Conservation (phyloP, 2,113 vertebrate species). For the Chrysochloris asiatica region DNA sequence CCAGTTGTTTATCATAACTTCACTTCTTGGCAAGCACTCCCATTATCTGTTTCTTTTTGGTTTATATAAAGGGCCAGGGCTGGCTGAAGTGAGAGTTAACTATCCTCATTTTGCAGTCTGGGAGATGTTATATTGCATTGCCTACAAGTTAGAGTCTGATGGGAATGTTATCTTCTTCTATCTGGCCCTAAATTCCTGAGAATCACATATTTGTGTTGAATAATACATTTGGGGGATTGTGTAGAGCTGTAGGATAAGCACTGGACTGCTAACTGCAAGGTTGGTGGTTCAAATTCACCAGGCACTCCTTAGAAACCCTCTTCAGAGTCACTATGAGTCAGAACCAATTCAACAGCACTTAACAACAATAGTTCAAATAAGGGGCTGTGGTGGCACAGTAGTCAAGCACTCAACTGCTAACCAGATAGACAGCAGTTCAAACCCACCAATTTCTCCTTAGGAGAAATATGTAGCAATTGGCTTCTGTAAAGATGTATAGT, state of each 20-base stretch:
- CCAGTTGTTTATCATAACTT: constrained; percentile 40
- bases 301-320: too few species aligned
- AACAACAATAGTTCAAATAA: too few species aligned
- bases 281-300: background rate
- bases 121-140: background rate
- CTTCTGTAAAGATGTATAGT: background rate
- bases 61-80: constrained; percentile 24
- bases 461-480: background rate
- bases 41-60: constrained; percentile 44
- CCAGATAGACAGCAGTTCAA: background rate
- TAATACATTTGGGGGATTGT: background rate
- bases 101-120: background rate
- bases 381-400: too few species aligned
- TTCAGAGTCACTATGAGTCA: too few species aligned
- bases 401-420: too few species aligned
- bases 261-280: background rate
- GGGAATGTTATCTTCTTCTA: background rate
- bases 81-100: background rate
- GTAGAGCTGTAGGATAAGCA: background rate
- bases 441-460: background rate
- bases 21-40: constrained; percentile 55
- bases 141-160: background rate
- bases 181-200: background rate
- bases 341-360: too few species aligned
- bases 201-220: background rate